Base-by-base conservation (phyloP, 2,888 invertebrate genomes). In the Sinhomidia bicolor region DNA sequence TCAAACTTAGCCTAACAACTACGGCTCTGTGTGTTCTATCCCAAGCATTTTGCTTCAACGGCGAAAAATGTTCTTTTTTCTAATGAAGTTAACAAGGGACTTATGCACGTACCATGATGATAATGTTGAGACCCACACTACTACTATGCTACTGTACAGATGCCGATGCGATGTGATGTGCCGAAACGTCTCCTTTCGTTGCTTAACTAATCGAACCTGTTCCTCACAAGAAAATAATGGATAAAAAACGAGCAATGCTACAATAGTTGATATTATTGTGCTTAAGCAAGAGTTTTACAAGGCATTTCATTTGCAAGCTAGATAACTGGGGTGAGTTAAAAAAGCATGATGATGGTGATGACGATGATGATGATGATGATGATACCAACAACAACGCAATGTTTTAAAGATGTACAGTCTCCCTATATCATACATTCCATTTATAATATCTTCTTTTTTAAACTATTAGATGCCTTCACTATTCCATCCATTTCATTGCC, bases 101-200 rank as follows among this genome's bases (percentile, higher is more conserved):
- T 29, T 41, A 68, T 68, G 20, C 41, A 41, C 68, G 68, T 17
- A 68, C 9, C 68, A 65, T 3, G 32, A 29, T 65, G 44, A 71
- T 44, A 32, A 20, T 44, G 23, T 71, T 32, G 14, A 62, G 29
- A 29, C 32, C 7, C 6, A 68, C 6, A 68, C 41, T 26, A 60
- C 20, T 60, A 10, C 17, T n/a, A 17, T 62, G 44, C 14, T 76
- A 76, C 36, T n/a, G 51, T 9, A 29, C 5, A 10, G n/a, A 29
- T 36, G 23, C 32, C 32, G 80, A 41, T 51, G n/a, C n/a, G n/a
- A n/a, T n/a, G n/a, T n/a, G 78, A 78, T 81, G 41, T 41, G 62
- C 44, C 81, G 44, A 81, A 81, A 81, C 44, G 41, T 65, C 47
- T 83, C n/a, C 12, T 57, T 68, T 68, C 20, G 29, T 29, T 47